Base-by-base conservation (phyloP, 2,888 invertebrate species). In the Lochmaea capreae region DNA sequence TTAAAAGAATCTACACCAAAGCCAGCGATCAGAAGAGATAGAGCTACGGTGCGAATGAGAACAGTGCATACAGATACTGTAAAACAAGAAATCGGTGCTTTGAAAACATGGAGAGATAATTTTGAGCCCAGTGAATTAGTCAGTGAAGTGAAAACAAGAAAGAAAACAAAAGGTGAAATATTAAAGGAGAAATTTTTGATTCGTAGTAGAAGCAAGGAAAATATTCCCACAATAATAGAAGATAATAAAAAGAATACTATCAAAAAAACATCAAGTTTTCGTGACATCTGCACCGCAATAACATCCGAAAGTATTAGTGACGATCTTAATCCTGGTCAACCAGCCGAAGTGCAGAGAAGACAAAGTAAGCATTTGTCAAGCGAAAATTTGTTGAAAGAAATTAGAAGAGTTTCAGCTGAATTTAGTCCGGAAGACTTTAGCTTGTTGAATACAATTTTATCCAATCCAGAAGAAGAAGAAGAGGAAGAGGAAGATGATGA, bases 131-230 rank as follows among this genome's bases (percentile, higher is more conserved):
- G 91, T 1, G 92, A 92, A 81, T 86, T 91, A 76, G 79, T 78
- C 3, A 76, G 73, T 3, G 82, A 82, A 59, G 79, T 82, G 39
- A 81, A 80, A 74, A 75, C 80, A 87, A 88, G 82, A 86, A 88
- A 87, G 87, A 90, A 87, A 66, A 86, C 84, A 0, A 84, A 84
- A 1, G 95, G 95, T 0, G 94, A 94, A 78, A 88, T 93, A 79
- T 87, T 95, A 70, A 90, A 93, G 22, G 95, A 95, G 85, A 94
- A 95, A 84, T 93, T 93, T 83, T 87, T 91, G 59, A 91, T 94
- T 39, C 91, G 90, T 81, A 90, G 93, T 81, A 88, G 90, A 81
- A 90, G 93, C 81, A 89, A 90, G 82, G 86, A 89, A 80, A 84
- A 83, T 22, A 73, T 83, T 4, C 70, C 75, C 12, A 73, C 81